These are phyloP conservation scores for Campaea margaritaria DNA, from an alignment of 2,888 invertebrate species.

Conservation along the genomic window DNA sequence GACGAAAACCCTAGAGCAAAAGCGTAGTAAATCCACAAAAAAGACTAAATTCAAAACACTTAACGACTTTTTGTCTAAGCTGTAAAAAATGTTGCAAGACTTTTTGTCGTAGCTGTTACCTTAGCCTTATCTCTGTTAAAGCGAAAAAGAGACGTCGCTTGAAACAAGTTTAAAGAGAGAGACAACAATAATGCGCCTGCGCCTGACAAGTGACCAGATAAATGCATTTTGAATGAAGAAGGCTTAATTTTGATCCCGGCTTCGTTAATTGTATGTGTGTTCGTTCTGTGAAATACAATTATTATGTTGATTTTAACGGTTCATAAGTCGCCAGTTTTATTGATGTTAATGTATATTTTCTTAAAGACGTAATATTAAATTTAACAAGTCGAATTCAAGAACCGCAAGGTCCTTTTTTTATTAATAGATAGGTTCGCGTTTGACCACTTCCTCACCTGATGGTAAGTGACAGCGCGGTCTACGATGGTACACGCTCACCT, in stretches of 20 bases:
- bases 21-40: no score
- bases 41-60: not conserved
- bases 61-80: slow-evolving; percentile 22
- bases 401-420: no score
- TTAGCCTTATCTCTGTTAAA: slow-evolving; percentile 71
- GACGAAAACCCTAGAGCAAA: no score
- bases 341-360: not conserved
- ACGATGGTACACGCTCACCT: no score
- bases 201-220: slow-evolving; percentile 84
- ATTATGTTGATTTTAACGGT: slow-evolving; percentile 36
- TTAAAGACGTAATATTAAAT: not conserved
- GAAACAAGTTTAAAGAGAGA: slow-evolving; percentile 78
- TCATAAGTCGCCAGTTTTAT: slow-evolving; percentile 19
- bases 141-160: slow-evolving; percentile 61
- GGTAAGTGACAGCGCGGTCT: no score
- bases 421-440: no score
- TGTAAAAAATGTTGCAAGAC: slow-evolving; percentile 6
- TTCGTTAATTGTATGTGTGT: slow-evolving; percentile 77
- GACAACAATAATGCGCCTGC: slow-evolving; percentile 65
- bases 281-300: slow-evolving; percentile 48
- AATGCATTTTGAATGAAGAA: slow-evolving; percentile 84
- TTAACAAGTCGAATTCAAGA: no score
- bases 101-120: slow-evolving; percentile 36
- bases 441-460: no score
- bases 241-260: slow-evolving; percentile 80